Base-by-base conservation (phyloP, 1,140 invertebrate genomes). In the Drosophila suzukii region DNA sequence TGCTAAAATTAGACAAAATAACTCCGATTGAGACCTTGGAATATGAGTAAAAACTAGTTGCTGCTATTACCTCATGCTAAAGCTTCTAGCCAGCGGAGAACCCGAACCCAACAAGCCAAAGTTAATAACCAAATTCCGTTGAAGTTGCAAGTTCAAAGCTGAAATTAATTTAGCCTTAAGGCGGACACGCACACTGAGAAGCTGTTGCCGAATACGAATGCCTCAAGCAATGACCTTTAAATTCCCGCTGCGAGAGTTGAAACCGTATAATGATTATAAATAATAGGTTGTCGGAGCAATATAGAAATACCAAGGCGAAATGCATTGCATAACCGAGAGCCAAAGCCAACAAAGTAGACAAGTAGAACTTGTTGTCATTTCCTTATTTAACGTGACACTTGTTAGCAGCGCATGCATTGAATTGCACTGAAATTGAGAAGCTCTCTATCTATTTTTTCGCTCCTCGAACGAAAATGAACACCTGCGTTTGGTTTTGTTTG, bases 341-440 rank as follows among this genome's bases (percentile, higher is more conserved):
- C 38, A 46, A 36, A 57, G 30, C 15, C 30, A 68, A 57, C 46
- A 58, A 75, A 73, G 30, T 30, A 30, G 46, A 50, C 36, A 76
- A 67, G 53, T 57, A 76, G 72, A 76, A 76, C 73, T 88, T 75
- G 75, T 88, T 78, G 80, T 77, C 76, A 80, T 83, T 88, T 88
- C 83, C 83, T 88, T 88, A 89, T 89, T 88, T 77, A 89, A 88
- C 59, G 58, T 89, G 83, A 83, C 84, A 89, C 84, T 88, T 89
- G 80, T 80, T 75, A 62, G 75, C 63, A 17, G 60, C 11, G 38
- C 13, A n/a, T n/a, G 34, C 27, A 56, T 34, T 57, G 39, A 51
- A 67, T 83, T 81, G 83, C 84, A 89, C 83, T 88, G 83, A 83
- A 89, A 88, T 60, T 82, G 83, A 86, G 83, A 82, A 76, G 83